Conservation (phyloP, 2,888 invertebrate species). For the Dryadula phaetusa region DNA sequence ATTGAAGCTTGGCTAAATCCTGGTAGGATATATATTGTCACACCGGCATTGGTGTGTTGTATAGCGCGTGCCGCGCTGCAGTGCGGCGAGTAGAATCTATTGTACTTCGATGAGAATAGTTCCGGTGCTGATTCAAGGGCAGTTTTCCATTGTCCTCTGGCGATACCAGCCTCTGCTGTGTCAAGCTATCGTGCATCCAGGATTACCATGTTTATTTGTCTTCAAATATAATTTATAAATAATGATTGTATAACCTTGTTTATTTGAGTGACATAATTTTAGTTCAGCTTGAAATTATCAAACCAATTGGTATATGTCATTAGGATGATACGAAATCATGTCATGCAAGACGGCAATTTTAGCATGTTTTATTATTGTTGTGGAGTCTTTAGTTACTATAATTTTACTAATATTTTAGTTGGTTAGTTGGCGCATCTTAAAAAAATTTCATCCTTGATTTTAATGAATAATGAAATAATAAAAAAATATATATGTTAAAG, state of each 20-base stretch:
- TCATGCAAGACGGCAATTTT: constrained; percentile 41
- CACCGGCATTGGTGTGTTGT: constrained; percentile 53
- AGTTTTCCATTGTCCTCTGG: constrained; percentile 62
- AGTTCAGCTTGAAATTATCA: constrained; percentile 16
- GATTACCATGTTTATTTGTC: constrained; percentile 38
- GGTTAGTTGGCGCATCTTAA: no score
- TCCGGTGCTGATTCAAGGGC: constrained; percentile 81
- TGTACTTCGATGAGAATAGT: constrained; percentile 75
- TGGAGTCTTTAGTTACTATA: not conserved
- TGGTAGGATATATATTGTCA: constrained; percentile 15
- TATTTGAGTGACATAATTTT: constrained; percentile 8
- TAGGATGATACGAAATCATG: constrained; percentile 32
- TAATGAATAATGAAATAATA: no score
- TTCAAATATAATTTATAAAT: not conserved
- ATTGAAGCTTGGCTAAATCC: not conserved
- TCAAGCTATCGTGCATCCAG: constrained; percentile 46
- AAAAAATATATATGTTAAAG: no score
- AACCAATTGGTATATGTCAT: constrained; percentile 24
- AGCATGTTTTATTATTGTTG: constrained; percentile 6
- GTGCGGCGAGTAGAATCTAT: constrained; percentile 75
- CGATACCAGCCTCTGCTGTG: constrained; percentile 52
- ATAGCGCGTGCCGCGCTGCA: constrained; percentile 64
- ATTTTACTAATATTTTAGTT: not conserved
- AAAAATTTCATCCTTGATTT: no score
- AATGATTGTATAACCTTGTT: not conserved